Evolutionary conservation across 2,888 invertebrate genomes (phyloP).

Genomic region (Polyploca ridens): DNA sequence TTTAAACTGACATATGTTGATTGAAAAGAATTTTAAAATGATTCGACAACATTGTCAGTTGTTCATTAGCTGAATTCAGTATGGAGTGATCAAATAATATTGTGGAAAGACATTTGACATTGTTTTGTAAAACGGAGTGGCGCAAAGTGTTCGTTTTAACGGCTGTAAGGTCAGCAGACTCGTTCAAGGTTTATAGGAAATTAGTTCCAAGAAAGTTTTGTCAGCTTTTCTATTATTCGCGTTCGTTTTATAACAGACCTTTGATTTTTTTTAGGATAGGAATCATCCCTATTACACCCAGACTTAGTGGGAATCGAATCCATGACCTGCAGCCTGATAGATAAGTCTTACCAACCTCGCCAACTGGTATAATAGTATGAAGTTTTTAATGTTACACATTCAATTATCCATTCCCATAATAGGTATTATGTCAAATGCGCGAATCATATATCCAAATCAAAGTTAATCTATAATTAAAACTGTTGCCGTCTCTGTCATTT

Average conservation of each 20-base stretch:
- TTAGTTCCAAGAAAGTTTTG: conserved; percentile 35
- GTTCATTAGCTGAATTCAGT: not conserved
- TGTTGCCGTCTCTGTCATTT: too few species aligned
- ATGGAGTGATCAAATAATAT: not conserved
- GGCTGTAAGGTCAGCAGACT: conserved; percentile 55
- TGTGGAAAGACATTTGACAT: not conserved
- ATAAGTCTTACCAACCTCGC: too few species aligned
- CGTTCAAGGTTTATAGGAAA: conserved; percentile 58
- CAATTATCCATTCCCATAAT: too few species aligned
- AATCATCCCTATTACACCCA: too few species aligned
- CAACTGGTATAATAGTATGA: too few species aligned
- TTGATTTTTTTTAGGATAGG: too few species aligned
- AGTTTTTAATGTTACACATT: too few species aligned
- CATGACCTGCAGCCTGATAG: too few species aligned
- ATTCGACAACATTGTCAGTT: not conserved
- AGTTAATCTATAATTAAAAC: too few species aligned
- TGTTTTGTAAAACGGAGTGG: conserved; percentile 37
- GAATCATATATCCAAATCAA: too few species aligned
- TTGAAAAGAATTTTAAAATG: not conserved
- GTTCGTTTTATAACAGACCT: conserved; percentile 32
- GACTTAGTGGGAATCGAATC: too few species aligned
- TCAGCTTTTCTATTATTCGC: conserved; percentile 38
- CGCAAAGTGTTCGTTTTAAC: conserved; percentile 45
- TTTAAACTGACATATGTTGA: not conserved
- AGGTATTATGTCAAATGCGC: too few species aligned